Percentiles rank a stretch among this genome's conserved stretches.
phyloP scores from a whole-genome alignment of 2,888 invertebrate genomes.

The Temnothorax ravouxi region DNA sequence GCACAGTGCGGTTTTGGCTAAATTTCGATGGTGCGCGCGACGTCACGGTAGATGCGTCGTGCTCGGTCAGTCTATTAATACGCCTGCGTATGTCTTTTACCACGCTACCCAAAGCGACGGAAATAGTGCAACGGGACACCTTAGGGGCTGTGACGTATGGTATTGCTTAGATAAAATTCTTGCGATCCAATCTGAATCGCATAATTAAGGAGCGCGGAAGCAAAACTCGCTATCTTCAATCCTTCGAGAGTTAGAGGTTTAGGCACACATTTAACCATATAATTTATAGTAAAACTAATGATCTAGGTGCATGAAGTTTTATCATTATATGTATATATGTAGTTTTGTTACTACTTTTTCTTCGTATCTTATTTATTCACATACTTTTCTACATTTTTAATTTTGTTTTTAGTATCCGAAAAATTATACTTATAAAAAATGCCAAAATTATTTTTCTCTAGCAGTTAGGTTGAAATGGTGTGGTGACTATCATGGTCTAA shows the following conservation, averaged over 20 bases:
- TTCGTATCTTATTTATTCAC: background rate
- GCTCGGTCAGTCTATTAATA: constrained; percentile 77
- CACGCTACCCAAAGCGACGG: constrained; percentile 70
- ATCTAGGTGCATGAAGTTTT: background rate
- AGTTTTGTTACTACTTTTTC: background rate
- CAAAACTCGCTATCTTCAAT: background rate
- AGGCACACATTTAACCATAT: background rate
- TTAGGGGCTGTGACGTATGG: constrained; percentile 60
- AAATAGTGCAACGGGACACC: constrained; percentile 74
- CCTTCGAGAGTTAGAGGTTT: background rate
- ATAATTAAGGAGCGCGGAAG: background rate
- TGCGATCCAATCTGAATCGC: constrained; percentile 23
- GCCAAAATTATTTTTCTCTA: background rate
- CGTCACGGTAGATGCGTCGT: constrained; percentile 70
- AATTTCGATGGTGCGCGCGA: constrained; percentile 71
- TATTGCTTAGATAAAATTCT: constrained; percentile 45
- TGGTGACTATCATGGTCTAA: no score
- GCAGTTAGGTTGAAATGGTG: background rate
- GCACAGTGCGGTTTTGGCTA: constrained; percentile 62
- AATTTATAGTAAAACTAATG: background rate
- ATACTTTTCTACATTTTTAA: background rate
- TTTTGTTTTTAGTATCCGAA: background rate
- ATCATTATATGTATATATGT: background rate
- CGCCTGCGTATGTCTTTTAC: constrained; percentile 74
- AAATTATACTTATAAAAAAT: background rate